phyloP scores from a whole-genome alignment of 2,888 invertebrate genomes.

The Melikaiella ostensackeni region DNA sequence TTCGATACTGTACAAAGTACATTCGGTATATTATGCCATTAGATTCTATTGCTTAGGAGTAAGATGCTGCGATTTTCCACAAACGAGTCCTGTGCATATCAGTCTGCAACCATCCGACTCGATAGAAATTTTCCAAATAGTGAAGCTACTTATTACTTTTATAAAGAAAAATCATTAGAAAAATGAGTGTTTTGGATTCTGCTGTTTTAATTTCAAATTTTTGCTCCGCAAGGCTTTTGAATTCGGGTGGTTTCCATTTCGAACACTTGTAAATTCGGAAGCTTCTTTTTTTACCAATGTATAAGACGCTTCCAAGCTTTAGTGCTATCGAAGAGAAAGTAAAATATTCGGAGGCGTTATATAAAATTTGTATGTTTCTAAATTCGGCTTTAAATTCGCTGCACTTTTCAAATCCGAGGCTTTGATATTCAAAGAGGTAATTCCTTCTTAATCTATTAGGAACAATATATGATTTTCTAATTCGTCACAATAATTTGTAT shows the following conservation, averaged over 20 bases:
- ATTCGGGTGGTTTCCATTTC: not conserved
- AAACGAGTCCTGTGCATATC: conserved; percentile 48
- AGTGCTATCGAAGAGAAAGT: no score
- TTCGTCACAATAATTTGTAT: conserved; percentile 41
- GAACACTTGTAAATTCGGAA: not conserved
- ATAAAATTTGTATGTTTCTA: not conserved
- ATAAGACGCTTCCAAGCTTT: not conserved
- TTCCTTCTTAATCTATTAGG: conserved; percentile 12
- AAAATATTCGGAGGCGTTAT: no score
- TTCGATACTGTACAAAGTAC: conserved; percentile 54
- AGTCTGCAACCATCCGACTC: conserved; percentile 17
- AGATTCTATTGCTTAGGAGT: conserved; percentile 55
- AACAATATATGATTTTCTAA: not conserved
- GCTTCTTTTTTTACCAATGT: not conserved
- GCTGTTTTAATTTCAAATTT: not conserved
- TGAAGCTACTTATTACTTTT: conserved; percentile 3
- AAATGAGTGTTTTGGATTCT: not conserved
- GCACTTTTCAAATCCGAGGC: not conserved
- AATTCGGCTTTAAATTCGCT: no score
- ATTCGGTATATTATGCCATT: conserved; percentile 58
- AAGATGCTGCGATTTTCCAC: conserved; percentile 9
- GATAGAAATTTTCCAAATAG: conserved; percentile 16
- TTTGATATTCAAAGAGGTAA: conserved; percentile 16
- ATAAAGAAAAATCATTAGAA: conserved; percentile 18
- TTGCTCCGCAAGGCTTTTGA: not conserved